phyloP scores from a whole-genome alignment of 1,140 invertebrate species.

The Amphibalanus amphitrite region DNA sequence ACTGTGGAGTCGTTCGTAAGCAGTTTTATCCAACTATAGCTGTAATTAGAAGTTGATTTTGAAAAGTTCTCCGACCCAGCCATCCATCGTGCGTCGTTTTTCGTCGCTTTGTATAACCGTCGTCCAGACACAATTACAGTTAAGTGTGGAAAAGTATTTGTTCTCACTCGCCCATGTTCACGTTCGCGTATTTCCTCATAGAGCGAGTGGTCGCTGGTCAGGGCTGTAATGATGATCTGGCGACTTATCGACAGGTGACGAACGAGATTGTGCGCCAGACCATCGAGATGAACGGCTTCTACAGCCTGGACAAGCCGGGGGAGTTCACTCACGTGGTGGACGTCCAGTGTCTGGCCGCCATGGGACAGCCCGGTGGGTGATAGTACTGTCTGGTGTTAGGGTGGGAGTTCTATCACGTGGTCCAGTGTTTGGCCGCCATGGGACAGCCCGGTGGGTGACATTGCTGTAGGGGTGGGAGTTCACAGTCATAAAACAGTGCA shows the following conservation, averaged over 20 bases:
- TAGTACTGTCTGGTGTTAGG: no score
- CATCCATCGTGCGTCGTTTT: background rate
- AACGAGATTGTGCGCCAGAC: constrained; percentile 92
- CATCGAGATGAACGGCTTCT: constrained; percentile 94
- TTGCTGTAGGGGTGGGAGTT: no score
- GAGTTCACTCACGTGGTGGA: constrained; percentile 84
- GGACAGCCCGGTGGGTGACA: no score
- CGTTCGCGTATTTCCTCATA: background rate
- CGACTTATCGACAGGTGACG: constrained; percentile 40
- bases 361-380: no score
- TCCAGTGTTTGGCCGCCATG: no score
- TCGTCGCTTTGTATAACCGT: background rate
- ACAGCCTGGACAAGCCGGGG: constrained; percentile 89
- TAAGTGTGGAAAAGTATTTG: background rate
- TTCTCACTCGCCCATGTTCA: background rate
- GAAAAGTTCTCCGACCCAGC: constrained; percentile 3
- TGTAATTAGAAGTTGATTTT: no score
- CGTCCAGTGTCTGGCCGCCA: constrained; percentile 76
- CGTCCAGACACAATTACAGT: background rate
- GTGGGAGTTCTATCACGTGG: no score
- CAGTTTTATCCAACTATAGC: no score
- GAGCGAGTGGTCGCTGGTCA: no score
- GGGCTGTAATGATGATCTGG: no score
- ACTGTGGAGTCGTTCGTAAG: no score
- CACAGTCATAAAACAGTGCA: no score